Base-by-base conservation (phyloP, 30 jellyfish, hydroid and myxozoan species). In the Aurelia aurita region DNA sequence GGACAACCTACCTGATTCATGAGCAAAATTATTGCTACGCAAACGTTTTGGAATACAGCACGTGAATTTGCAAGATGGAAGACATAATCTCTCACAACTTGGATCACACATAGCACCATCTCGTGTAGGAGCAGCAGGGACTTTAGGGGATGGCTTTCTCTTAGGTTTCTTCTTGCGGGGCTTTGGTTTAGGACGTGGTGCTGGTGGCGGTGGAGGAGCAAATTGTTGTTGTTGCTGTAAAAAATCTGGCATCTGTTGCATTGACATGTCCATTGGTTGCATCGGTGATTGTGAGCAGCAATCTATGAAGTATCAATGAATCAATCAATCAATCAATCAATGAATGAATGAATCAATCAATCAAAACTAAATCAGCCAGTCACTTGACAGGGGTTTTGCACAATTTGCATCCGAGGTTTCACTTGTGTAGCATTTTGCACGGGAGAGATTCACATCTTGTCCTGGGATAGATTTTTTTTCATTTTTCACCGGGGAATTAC, bases 1-100 rank as follows among this genome's bases (percentile, higher is more conserved):
- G 13, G 12, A 31, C 26, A 63, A 74, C 90, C 14, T 66, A 87
- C 90, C 90, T 12, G 87, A 68, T 25, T 87, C 96, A 31, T 89
- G 97, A 8, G 98, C 98, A 73, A 91, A 85, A 51, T 85, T 86
- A 18, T 83, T 85, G 69, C 89, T 91, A 18, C 98, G 73, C 58
- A 91, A 65, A 31, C 91, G 51, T 53, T 65, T 75, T 2, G 98
- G 98, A 10, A 91, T 91, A 51, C 98, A 91, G 63, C 98, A 91
- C 81, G 87, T 85, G 72, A 91, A 91, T 25, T 85, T 92, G 70
- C 98, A 91, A n/a, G 94, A 73, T 58, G 98, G 98, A 43, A 91
- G 82, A 63, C 98, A 91, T 6, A 91, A 84, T 43, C 79, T 85
- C 73, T 91, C 95, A 29, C 98, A 91, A 63, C 95, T 78, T 4